phyloP scores from a whole-genome alignment of 2,797 vertebrate genomes.

The Poeciliopsis paucimaculata region DNA sequence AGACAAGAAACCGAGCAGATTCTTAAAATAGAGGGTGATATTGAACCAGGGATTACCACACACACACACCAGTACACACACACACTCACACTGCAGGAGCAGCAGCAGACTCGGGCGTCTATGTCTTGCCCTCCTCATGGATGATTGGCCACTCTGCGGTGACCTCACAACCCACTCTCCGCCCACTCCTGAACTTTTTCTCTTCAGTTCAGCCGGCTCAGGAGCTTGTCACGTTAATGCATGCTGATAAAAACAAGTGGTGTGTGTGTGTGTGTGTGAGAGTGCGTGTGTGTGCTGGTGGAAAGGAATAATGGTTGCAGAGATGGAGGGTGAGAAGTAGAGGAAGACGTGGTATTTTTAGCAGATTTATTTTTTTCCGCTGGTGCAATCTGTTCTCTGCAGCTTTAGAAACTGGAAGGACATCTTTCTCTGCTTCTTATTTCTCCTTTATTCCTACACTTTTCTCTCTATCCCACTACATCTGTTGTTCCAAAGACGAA shows the following conservation, averaged over 20 bases:
- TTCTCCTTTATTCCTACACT: neutral
- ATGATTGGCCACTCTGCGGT: constrained; percentile 63
- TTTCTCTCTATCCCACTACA: constrained; percentile 35
- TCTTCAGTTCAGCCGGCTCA: constrained; percentile 62
- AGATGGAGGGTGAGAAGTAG: constrained; percentile 68
- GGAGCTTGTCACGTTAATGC: constrained; percentile 70
- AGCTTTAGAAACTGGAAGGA: constrained; percentile 48
- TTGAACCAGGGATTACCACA: constrained; percentile 71
- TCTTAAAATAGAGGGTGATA: constrained; percentile 80
- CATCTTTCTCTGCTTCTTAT: constrained; percentile 21
- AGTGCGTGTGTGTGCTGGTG: constrained; percentile 31
- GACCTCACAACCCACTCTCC: constrained; percentile 63
- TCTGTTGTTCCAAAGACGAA: constrained; percentile 51
- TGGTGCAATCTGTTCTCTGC: constrained; percentile 71
- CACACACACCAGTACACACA: neutral
- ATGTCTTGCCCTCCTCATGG: constrained; percentile 46
- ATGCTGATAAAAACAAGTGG: constrained; percentile 65
- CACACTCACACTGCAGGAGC: constrained; percentile 26
- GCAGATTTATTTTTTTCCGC: constrained; percentile 58
- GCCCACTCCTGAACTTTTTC: constrained; percentile 74
- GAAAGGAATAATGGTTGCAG: constrained; percentile 44
- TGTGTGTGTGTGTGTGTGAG: constrained; percentile 30
- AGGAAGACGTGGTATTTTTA: constrained; percentile 79
- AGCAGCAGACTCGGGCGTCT: constrained; percentile 44
- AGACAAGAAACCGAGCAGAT: constrained; percentile 54